Evolutionary conservation across 2,888 invertebrate species (phyloP).

Genomic region (Dermolepida albohirtum): DNA sequence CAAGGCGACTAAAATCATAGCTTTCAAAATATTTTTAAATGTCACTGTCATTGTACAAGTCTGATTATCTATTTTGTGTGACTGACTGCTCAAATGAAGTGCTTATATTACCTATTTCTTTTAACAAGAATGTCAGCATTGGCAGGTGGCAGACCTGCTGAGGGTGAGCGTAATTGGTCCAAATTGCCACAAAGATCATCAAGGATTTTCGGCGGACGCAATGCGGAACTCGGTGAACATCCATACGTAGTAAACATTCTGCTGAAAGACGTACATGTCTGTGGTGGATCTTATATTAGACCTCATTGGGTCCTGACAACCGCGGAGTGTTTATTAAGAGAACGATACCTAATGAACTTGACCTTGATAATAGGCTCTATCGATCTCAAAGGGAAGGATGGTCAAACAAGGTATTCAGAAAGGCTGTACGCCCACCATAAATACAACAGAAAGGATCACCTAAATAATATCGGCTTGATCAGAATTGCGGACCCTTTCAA

Average conservation of each 20-base stretch:
- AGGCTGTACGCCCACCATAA: not conserved
- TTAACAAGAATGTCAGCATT: too few species aligned
- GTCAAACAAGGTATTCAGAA: not conserved
- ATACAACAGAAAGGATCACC: not conserved
- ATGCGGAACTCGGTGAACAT: not conserved
- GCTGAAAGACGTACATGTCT: not conserved
- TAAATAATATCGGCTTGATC: not conserved
- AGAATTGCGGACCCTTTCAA: not conserved
- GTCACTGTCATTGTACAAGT: too few species aligned
- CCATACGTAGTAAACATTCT: conserved; percentile 13
- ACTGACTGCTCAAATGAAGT: too few species aligned
- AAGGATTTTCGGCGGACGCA: not conserved
- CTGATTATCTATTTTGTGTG: too few species aligned
- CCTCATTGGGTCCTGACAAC: conserved; percentile 2
- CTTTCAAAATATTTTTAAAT: too few species aligned
- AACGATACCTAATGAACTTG: not conserved
- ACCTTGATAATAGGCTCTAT: not conserved
- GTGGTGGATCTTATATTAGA: not conserved
- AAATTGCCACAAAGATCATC: too few species aligned
- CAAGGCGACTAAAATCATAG: too few species aligned
- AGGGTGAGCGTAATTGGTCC: too few species aligned
- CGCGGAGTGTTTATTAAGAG: not conserved
- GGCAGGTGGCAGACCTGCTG: too few species aligned
- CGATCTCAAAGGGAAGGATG: not conserved
- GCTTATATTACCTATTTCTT: too few species aligned